Percentiles rank a stretch among this genome's conserved stretches.
Conservation (phyloP, 2,888 invertebrate genomes). For the Notocelia uddmanniana region DNA sequence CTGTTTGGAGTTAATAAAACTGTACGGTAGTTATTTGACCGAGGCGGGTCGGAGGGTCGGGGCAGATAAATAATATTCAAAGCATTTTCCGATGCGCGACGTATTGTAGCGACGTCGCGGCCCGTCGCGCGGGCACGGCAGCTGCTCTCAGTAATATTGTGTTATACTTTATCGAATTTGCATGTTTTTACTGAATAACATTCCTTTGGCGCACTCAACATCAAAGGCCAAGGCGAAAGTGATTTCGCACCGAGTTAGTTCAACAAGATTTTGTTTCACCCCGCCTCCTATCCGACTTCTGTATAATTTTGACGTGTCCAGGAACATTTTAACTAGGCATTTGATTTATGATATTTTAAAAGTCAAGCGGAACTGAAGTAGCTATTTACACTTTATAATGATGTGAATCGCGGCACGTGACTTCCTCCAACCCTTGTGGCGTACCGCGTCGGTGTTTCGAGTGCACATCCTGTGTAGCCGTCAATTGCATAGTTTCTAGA, state of each 20-base stretch:
- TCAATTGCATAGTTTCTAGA: constrained; percentile 28
- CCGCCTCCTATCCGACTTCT: constrained; percentile 72
- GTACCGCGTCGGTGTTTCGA: constrained; percentile 13
- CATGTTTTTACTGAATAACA: constrained; percentile 86
- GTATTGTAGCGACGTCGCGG: constrained; percentile 60
- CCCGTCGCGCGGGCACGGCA: constrained; percentile 59
- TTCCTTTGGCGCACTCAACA: constrained; percentile 84
- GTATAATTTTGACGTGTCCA: constrained; percentile 79
- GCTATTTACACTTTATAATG: constrained; percentile 55
- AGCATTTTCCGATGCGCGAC: constrained; percentile 61
- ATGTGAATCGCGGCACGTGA: constrained; percentile 56
- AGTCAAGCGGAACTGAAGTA: constrained; percentile 46
- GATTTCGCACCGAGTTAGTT: constrained; percentile 86
- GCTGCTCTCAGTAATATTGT: constrained; percentile 81
- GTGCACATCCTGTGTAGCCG: constrained; percentile 31
- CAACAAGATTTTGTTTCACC: constrained; percentile 83
- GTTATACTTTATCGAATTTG: constrained; percentile 86
- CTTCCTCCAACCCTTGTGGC: constrained; percentile 43
- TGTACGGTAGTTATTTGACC: constrained; percentile 42
- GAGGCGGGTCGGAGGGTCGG: constrained; percentile 45
- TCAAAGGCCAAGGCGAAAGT: constrained; percentile 84
- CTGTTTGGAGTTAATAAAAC: constrained; percentile 39
- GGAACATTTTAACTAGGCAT: constrained; percentile 81
- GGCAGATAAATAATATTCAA: constrained; percentile 69
- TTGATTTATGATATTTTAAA: constrained; percentile 68